Evolutionary conservation across 2,888 invertebrate species (phyloP), one percentile per base, ranked within the genome.

Genomic region (Glaucopsyche alexis): DNA sequence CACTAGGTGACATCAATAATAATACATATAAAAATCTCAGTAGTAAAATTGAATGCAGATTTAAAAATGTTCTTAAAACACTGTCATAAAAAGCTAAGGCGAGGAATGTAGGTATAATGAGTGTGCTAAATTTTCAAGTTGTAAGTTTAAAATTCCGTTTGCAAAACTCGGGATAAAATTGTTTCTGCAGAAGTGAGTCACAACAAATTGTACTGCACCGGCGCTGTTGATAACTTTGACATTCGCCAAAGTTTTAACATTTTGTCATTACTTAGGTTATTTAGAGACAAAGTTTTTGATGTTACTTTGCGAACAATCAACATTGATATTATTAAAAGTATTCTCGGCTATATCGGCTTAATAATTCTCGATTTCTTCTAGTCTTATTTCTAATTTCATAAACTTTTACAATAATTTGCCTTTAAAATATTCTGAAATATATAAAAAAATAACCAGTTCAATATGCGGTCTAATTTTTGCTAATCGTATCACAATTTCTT

Each of bases 101-200:
- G 29, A 29, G 38, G 60, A 60, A 60, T 60, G 11, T n/a, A n/a
- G n/a, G n/a, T 60, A 29, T 60, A 60, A 60, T 60, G 60, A 60
- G 60, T 38, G 60, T 38, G 13, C 60, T 29, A 29, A 60, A 60
- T 60, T 60, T 19, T 16, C 55, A 29, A 60, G 19, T 60, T 60
- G 29, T 2, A 60, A 60, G 29, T 60, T 60, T 29, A 38, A 60
- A 60, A 60, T 60, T 60, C 60, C 29, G 60, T 60, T 60, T 60
- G 60, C 60, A 29, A 60, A 60, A 60, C 60, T 29, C 60, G 60
- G 38, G 60, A 60, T 60, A 38, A 60, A 60, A 60, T 60, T 14
- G 60, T 60, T 60, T 60, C 29, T 60, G 60, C 60, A 60, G 60
- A 60, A 60, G 29, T 60, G 60, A 60, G 60, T 60, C 29, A 60